These are phyloP conservation scores for Rhopalosiphum maidis DNA, from an alignment of 1,140 invertebrate genomes.

Conservation along the genomic window DNA sequence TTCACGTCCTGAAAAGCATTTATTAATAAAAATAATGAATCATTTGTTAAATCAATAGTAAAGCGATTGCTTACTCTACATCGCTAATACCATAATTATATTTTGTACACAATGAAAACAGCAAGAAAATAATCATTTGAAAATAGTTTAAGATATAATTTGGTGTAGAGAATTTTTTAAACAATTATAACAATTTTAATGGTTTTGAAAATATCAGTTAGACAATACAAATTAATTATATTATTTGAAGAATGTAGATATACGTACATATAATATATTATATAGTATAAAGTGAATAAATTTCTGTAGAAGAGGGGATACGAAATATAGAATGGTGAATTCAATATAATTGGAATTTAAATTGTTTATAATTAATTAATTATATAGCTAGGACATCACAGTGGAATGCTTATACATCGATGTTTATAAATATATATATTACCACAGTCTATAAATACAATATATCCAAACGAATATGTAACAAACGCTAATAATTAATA, in stretches of 20 bases:
- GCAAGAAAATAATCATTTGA: neutral
- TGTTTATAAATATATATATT: neutral
- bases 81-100: neutral
- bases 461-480: neutral
- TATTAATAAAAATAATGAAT: neutral
- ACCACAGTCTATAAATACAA: neutral
- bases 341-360: neutral
- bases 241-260: neutral
- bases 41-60: constrained; percentile 3
- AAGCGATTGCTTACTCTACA: neutral
- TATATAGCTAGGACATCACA: neutral
- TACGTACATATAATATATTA: no score
- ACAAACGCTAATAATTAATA: neutral
- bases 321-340: neutral
- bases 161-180: neutral
- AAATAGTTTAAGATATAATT: neutral
- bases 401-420: neutral
- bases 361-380: neutral
- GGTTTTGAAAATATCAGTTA: neutral
- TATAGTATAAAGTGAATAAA: neutral
- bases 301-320: neutral
- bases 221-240: neutral
- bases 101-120: neutral
- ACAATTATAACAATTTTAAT: neutral
- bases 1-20: neutral